phyloP scores from a whole-genome alignment of 2,113 vertebrate genomes.

The Puffinus mauretanicus region DNA sequence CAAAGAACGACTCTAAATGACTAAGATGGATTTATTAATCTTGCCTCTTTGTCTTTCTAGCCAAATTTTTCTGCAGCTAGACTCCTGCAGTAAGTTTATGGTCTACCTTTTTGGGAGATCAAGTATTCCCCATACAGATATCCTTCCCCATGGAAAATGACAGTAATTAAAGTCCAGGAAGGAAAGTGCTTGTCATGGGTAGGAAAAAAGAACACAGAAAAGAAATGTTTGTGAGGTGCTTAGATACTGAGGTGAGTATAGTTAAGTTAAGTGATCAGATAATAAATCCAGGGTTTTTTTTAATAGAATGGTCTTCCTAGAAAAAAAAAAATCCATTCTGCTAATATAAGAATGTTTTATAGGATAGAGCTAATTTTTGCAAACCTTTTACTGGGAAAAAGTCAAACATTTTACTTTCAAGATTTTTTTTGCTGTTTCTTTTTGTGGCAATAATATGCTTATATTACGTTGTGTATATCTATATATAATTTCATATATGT shows the following conservation, averaged over 20 bases:
- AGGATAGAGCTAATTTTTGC: not conserved
- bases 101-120: not conserved
- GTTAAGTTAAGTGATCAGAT: not conserved
- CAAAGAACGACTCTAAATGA: not conserved
- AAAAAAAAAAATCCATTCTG: not conserved
- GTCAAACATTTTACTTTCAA: not conserved
- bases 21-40: not conserved
- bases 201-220: not conserved
- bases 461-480: not conserved
- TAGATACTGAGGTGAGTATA: not conserved
- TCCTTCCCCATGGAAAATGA: not conserved
- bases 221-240: not conserved
- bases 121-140: not conserved
- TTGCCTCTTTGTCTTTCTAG: not conserved
- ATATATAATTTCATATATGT: not conserved
- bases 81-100: not conserved
- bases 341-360: not conserved
- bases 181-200: not conserved
- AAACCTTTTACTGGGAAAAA: not conserved
- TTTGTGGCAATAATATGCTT: not conserved
- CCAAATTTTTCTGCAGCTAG: not conserved
- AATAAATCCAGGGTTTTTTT: not conserved
- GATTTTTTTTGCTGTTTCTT: not conserved
- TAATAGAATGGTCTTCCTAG: not conserved
- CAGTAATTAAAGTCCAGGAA: not conserved